These are phyloP conservation scores for Plestiodon gilberti DNA, from an alignment of 2,113 vertebrate species.

Conservation along the genomic window DNA sequence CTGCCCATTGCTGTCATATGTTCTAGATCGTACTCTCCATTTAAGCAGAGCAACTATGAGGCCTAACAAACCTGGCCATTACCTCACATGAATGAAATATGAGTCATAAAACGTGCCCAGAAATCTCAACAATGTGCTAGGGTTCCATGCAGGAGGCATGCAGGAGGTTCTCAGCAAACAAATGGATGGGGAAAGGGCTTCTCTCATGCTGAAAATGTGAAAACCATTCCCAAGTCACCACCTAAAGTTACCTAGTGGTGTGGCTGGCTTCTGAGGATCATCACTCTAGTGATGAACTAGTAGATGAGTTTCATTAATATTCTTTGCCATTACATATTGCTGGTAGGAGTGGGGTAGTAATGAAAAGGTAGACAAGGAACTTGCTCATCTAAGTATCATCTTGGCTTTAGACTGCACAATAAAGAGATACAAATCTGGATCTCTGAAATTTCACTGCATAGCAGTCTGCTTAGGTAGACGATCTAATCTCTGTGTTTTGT, in stretches of 20 bases:
- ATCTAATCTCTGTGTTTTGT: conserved; percentile 78
- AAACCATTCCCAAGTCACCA: background rate
- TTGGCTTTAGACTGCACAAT: conserved; percentile 41
- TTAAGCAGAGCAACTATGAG: background rate
- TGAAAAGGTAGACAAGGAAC: conserved; percentile 45
- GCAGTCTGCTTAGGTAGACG: conserved; percentile 67
- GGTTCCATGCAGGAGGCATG: background rate
- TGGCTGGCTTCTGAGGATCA: background rate
- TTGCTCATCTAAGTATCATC: conserved; percentile 27
- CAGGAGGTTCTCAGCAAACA: background rate
- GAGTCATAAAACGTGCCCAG: background rate
- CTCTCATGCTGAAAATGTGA: background rate
- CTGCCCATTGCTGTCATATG: background rate
- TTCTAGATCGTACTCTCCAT: background rate
- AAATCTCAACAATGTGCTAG: background rate
- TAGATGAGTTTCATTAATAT: background rate
- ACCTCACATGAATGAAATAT: background rate
- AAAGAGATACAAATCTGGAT: conserved; percentile 54
- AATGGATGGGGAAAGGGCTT: background rate
- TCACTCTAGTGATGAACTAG: background rate
- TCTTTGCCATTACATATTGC: background rate
- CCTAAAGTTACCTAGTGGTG: background rate
- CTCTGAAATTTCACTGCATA: conserved; percentile 60
- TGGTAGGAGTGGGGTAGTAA: conserved; percentile 1
- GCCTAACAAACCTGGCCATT: background rate